Conservation (phyloP, 1,140 invertebrate species). For the Bradysia coprophila region DNA sequence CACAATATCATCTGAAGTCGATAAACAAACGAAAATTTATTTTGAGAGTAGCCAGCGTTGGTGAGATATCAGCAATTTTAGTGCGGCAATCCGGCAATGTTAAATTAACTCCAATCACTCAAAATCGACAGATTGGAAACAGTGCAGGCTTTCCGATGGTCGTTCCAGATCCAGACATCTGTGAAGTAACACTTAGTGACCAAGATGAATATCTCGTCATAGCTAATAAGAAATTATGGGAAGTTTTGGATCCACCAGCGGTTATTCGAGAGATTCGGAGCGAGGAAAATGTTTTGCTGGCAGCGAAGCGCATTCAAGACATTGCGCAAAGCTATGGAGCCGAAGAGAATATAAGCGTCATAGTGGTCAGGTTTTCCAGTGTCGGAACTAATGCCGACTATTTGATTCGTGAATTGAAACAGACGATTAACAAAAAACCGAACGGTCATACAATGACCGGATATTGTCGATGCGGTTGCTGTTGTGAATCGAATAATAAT, state of each 20-base stretch:
- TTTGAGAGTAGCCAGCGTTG: slow-evolving; percentile 50
- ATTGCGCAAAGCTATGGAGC: slow-evolving; percentile 64
- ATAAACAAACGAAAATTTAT: slow-evolving; percentile 29
- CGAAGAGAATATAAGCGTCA: slow-evolving; percentile 59
- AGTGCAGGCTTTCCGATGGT: slow-evolving; percentile 41
- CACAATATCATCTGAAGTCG: slow-evolving; percentile 23
- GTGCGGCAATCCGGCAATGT: slow-evolving; percentile 40
- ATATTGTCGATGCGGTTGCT: slow-evolving; percentile 35
- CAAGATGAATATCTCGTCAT: slow-evolving; percentile 66
- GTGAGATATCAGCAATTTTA: slow-evolving; percentile 49
- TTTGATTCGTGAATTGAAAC: slow-evolving; percentile 53
- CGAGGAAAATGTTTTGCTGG: slow-evolving; percentile 53
- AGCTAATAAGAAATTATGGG: slow-evolving; percentile 60
- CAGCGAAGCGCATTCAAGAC: slow-evolving; percentile 63
- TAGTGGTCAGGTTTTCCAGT: slow-evolving; percentile 49
- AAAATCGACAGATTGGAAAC: slow-evolving; percentile 37
- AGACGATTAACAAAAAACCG: slow-evolving; percentile 39
- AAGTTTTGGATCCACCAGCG: slow-evolving; percentile 50
- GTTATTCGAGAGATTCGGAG: slow-evolving; percentile 54
- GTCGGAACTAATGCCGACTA: slow-evolving; percentile 45
- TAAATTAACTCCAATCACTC: slow-evolving; percentile 30
- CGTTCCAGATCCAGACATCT: slow-evolving; percentile 51
- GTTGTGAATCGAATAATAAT: slow-evolving; percentile 38
- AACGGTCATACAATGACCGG: slow-evolving; percentile 12
- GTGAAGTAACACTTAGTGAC: slow-evolving; percentile 54